These are phyloP conservation scores for Botia kubotai DNA, from an alignment of 2,797 vertebrate genomes.

Conservation along the genomic window DNA sequence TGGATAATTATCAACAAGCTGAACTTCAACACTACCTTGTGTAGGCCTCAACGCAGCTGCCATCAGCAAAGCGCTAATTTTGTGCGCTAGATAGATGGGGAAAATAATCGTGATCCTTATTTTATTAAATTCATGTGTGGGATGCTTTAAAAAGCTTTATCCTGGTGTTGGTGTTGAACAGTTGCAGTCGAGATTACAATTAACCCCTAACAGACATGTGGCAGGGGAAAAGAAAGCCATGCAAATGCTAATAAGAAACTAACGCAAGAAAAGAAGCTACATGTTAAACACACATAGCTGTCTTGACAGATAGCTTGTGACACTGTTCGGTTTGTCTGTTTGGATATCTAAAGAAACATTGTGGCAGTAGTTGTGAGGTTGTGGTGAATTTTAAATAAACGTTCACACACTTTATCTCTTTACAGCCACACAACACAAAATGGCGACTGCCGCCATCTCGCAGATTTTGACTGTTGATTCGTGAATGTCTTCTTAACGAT, in stretches of 20 bases:
- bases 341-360: background rate
- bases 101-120: background rate
- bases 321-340: background rate
- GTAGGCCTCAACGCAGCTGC: slow-evolving; percentile 22
- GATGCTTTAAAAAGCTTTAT: background rate
- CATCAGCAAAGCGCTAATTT: background rate
- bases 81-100: background rate
- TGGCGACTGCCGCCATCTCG: slow-evolving; percentile 51
- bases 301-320: background rate
- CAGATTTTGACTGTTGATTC: background rate
- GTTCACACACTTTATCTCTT: slow-evolving; percentile 23
- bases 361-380: background rate
- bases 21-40: slow-evolving; percentile 39
- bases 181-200: background rate
- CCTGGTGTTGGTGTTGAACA: background rate
- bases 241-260: background rate
- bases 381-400: slow-evolving; percentile 22
- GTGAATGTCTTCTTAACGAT: background rate
- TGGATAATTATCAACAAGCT: slow-evolving; percentile 60
- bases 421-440: slow-evolving; percentile 51
- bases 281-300: background rate
- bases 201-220: background rate
- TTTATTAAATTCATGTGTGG: background rate
- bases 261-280: background rate
- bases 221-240: background rate